Evolutionary conservation across 2,113 vertebrate genomes (phyloP), one percentile per base, ranked within the genome.

Genomic region (Colossoma macropomum): DNA sequence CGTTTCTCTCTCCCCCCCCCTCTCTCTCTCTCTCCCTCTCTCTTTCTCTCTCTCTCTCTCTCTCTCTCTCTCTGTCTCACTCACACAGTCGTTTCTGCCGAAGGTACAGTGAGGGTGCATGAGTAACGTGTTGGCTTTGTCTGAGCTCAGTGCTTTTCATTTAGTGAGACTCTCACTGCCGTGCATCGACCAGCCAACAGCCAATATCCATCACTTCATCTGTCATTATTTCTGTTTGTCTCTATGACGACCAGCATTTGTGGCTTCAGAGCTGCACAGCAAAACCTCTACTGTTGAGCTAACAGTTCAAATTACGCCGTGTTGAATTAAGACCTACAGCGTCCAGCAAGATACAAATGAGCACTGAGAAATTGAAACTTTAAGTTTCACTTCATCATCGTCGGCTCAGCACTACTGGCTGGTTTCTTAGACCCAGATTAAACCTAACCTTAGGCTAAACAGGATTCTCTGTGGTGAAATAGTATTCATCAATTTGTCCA

Each of bases 51-150:
- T 45, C 41, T 45, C 9, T 38, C 34, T 38, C 34, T 38, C 34
- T 38, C 34, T 77, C 23, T 48, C 19, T 77, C 59, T 59, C 25
- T 91, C 41, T 92, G 89, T 86, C 91, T 91, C 92, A 92, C 95
- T 94, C 94, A 93, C 90, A 93, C 95, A 96, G 96, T 95, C 94
- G 90, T 96, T 96, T 91, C 95, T 96, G 94, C 95, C 95, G 91
- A 96, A 96, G 96, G 95, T 96, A 96, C 95, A 95, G 94, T 95
- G 92, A 92, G 95, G 94, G 75, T 95, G 95, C 94, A 96, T 96
- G 94, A 93, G 68, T 62, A 75, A 79, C 95, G 93, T 95, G 91
- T 92, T 80, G 30, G 62, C 25, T 85, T 62, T 85, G 32, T 76
- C 41, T 48, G 54, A 75, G 41, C 71, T 66, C 28, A 75, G 15